phyloP scores from a whole-genome alignment of 1,140 invertebrate species.

The Chironomus striatipennis region DNA sequence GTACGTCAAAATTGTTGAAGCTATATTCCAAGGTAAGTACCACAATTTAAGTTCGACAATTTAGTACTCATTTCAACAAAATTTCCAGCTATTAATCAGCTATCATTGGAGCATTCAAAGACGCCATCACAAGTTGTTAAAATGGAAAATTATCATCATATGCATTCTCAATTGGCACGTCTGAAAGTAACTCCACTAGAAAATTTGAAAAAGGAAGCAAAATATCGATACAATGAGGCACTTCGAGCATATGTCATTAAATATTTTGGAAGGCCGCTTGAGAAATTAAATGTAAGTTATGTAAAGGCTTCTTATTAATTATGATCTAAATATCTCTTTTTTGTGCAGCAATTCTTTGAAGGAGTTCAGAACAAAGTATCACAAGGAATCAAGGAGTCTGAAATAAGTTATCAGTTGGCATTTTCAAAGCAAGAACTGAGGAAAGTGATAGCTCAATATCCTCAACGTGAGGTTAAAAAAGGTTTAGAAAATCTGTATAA shows the following conservation, averaged over 20 bases:
- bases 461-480: slow-evolving; percentile 90
- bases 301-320: background rate
- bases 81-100: slow-evolving; percentile 53
- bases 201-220: slow-evolving; percentile 79
- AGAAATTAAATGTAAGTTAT: slow-evolving; percentile 81
- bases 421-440: slow-evolving; percentile 95
- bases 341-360: slow-evolving; percentile 84
- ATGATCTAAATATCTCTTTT: slow-evolving; percentile 25
- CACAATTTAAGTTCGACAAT: too few relatives aligned
- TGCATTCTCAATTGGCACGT: slow-evolving; percentile 78
- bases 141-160: slow-evolving; percentile 97
- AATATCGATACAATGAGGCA: slow-evolving; percentile 84
- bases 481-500: slow-evolving; percentile 91
- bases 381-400: slow-evolving; percentile 90
- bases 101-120: slow-evolving; percentile 81
- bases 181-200: slow-evolving; percentile 89
- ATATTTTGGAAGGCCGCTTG: slow-evolving; percentile 90
- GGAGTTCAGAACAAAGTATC: slow-evolving; percentile 84
- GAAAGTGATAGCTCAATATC: slow-evolving; percentile 93
- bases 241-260: slow-evolving; percentile 84
- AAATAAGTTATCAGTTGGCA: slow-evolving; percentile 95
- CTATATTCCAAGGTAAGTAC: slow-evolving; percentile 71
- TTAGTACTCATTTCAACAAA: too few relatives aligned
- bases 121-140: slow-evolving; percentile 90
- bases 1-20: slow-evolving; percentile 74